Base-by-base conservation (phyloP, 2,797 vertebrate genomes). In the Tarsius wallacei region DNA sequence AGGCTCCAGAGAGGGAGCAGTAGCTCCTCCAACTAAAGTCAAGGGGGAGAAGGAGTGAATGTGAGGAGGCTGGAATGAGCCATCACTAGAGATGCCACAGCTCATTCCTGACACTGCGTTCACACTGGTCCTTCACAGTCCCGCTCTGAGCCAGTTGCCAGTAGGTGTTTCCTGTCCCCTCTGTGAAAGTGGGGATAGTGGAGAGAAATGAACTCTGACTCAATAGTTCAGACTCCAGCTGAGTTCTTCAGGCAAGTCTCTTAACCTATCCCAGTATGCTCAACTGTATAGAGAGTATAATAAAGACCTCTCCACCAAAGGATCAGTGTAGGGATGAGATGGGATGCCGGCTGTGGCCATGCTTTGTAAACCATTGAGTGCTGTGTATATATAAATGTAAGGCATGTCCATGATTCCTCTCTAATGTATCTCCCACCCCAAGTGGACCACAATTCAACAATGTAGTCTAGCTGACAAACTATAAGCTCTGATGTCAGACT, bases 21-120 rank as follows among this genome's bases (percentile, higher is more conserved):
- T 22, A 42, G 31, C 9, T 51, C 61, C 55, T 74, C 24, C 31
- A 9, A 57, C 33, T 3, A 28, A 51, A 51, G 19, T 42, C 78
- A 59, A 78, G 90, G 11, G 36, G 33, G 31, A n/a, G 33, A 42
- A 51, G 31, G 12, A 8, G 1, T 1, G 77, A 31, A 11, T 22
- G 10, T 11, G 36, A 16, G 28, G 2, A 6, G 19, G 7, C 57
- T 68, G 28, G 22, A 7, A 24, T 0, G 10, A 7, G 26, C 36
- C 59, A 0, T 59, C 33, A 17, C 10, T 1, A 11, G 70, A 26
- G 76, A n/a, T 7, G 31, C 8, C 53, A 16, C n/a, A 7, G 17
- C 59, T 64, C 2, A 1, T 47, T 57, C 42, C 57, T 7, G 24
- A 36, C 0, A 0, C 63, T 0, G 3, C 0, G 0, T 36, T 64